Conservation (phyloP, 2,888 invertebrate genomes). For the Clostera curtula region DNA sequence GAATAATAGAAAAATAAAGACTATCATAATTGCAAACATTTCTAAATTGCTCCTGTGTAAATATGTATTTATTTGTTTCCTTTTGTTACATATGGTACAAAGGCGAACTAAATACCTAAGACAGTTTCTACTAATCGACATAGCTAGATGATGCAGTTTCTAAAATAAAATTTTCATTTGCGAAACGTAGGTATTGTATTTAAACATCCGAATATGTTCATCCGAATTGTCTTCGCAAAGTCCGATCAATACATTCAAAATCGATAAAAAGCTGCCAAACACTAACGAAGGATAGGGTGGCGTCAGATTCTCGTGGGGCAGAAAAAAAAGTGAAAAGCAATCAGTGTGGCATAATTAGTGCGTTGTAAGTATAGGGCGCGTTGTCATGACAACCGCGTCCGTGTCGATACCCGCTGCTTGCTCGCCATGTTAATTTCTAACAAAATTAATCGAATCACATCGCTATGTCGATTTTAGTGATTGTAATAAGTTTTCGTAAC, state of each 20-base stretch:
- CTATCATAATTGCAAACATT: too few species aligned
- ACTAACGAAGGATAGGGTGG: slow-evolving; percentile 61
- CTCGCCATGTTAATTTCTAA: slow-evolving; percentile 68
- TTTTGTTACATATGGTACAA: too few species aligned
- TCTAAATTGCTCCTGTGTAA: too few species aligned
- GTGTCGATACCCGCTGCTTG: slow-evolving; percentile 63
- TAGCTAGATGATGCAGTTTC: too few species aligned
- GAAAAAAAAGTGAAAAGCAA: slow-evolving; percentile 73
- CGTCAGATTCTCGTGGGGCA: slow-evolving; percentile 68
- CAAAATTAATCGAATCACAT: slow-evolving; percentile 69
- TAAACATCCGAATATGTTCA: too few species aligned
- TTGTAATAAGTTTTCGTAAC: slow-evolving; percentile 39
- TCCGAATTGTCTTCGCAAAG: too few species aligned
- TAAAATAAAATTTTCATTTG: too few species aligned
- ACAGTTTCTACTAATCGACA: too few species aligned
- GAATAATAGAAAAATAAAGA: too few species aligned
- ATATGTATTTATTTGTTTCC: too few species aligned
- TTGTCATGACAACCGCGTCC: slow-evolving; percentile 63
- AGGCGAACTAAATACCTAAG: too few species aligned
- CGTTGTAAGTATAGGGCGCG: slow-evolving; percentile 72
- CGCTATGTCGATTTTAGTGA: slow-evolving; percentile 53
- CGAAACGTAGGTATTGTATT: too few species aligned
- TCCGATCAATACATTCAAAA: slow-evolving; percentile 30
- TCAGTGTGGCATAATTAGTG: slow-evolving; percentile 75
- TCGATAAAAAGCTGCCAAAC: slow-evolving; percentile 46